Evolutionary conservation across 2,797 vertebrate genomes (phyloP), one percentile per base, ranked within the genome.

Genomic region (Paramormyrops hopkinsi): DNA sequence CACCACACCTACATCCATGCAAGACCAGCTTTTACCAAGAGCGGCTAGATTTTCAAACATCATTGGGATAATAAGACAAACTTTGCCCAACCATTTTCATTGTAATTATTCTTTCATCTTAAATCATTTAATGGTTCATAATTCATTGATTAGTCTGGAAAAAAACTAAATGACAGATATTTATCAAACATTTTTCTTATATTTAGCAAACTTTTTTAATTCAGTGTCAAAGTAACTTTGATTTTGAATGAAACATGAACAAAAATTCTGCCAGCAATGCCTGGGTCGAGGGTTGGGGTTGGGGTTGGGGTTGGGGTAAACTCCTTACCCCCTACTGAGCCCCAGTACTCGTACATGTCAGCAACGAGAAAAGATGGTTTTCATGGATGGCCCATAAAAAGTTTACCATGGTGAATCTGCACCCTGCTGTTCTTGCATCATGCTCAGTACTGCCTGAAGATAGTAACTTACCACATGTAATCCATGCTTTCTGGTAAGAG

Each of bases 361-460:
- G 89, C 89, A 59, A 14, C 86, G 88, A 92, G 65, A 92, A 93
- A 93, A 93, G 90, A 92, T 44, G 90, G 91, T 85, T 41, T 93
- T 92, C 56, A 92, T 95, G 92, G 89, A 92, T 93, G 92, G 91
- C 87, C 91, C 88, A 88, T 90, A 93, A 90, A 90, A 92, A 88
- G 91, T 90, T 89, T 93, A 93, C 90, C 92, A 93, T 94, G 91
- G 91, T 65, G 41, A 86, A 48, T 46, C 89, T 91, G 92, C 92
- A 92, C 91, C 91, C 56, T 92, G 89, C 90, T 92, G 93, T 82
- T 91, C 92, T 90, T 89, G 56, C 59, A 59, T 69, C 90, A 88
- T 90, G 84, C 89, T 82, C 41, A 9, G 50, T 44, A 37, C 29
- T 37, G 29, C 91, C 37, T 91, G 46, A 91, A 65, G 73, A 82